Conservation (phyloP, 2,113 vertebrate species). For the Leucopsar rothschildi region DNA sequence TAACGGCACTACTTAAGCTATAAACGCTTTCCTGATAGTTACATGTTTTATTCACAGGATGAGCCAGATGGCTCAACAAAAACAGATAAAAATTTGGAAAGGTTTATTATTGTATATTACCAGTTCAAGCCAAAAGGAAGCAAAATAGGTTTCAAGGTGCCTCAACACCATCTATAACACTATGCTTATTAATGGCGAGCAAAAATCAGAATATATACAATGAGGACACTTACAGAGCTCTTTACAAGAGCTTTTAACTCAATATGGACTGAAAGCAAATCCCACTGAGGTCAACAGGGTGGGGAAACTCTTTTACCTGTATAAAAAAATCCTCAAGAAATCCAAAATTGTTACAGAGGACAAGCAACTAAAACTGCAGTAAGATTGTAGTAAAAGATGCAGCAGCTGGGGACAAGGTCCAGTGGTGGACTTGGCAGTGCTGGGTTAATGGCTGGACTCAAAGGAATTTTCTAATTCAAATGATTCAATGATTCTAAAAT, state of each 20-base stretch:
- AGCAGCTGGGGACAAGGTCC: not conserved
- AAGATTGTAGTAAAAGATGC: not conserved
- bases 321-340: not conserved
- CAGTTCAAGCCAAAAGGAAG: not conserved
- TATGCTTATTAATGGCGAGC: not conserved
- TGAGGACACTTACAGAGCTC: not conserved
- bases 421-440: not conserved
- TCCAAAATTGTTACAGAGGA: not conserved
- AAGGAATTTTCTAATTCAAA: not conserved
- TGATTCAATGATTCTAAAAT: not conserved
- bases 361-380: not conserved
- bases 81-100: not conserved
- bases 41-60: not conserved
- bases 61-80: conserved; percentile 4
- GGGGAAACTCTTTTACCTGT: not conserved
- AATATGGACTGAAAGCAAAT: not conserved
- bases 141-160: not conserved
- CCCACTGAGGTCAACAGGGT: not conserved
- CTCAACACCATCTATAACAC: not conserved
- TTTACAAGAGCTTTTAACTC: not conserved
- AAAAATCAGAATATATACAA: not conserved
- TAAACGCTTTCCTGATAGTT: not conserved
- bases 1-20: not conserved
- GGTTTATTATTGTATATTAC: not conserved
- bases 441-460: not conserved